phyloP scores from a whole-genome alignment of 2,888 invertebrate genomes.

The Microplitis deprimator region DNA sequence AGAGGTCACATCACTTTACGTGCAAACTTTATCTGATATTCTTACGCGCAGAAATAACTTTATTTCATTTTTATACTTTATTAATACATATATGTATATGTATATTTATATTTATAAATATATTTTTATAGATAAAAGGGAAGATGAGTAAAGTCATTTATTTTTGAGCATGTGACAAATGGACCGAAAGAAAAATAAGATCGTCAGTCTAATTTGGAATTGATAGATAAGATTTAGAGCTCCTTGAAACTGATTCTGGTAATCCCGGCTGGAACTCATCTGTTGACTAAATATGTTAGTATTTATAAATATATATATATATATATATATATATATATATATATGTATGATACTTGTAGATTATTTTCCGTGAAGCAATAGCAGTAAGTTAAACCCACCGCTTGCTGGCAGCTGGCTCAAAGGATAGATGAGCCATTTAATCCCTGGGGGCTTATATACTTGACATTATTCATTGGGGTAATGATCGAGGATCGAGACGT shows the following conservation, averaged over 20 bases:
- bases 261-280: neutral
- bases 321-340: too few relatives aligned
- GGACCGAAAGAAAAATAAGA: neutral
- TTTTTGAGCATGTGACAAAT: neutral
- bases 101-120: neutral
- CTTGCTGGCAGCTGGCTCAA: neutral
- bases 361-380: neutral
- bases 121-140: neutral
- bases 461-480: neutral
- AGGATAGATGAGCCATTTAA: neutral
- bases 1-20: constrained; percentile 17
- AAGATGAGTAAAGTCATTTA: neutral
- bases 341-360: neutral
- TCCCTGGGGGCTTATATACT: neutral
- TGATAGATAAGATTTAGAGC: too few relatives aligned
- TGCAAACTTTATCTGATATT: neutral
- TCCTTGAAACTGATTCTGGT: neutral
- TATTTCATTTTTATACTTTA: neutral
- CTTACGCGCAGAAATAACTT: neutral
- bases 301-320: too few relatives aligned
- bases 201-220: too few relatives aligned
- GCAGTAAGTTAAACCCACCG: neutral
- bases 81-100: neutral
- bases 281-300: neutral
- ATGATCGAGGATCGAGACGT: neutral